These are phyloP conservation scores for Lateolabrax maculatus DNA, from an alignment of 2,797 vertebrate species.

Conservation along the genomic window DNA sequence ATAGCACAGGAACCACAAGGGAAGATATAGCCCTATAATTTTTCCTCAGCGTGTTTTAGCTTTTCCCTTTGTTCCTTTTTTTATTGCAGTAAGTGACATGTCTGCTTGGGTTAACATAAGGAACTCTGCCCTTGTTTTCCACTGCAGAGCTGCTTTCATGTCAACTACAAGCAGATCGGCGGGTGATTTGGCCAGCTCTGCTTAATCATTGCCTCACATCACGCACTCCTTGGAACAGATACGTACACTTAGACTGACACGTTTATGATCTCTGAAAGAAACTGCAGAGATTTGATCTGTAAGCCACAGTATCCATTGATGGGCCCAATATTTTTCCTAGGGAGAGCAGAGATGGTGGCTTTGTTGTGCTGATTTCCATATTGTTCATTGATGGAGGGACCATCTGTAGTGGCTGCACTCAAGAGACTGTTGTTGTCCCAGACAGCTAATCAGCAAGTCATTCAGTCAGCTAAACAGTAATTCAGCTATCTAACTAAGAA, in stretches of 20 bases:
- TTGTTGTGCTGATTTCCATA: slow-evolving; percentile 34
- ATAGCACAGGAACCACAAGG: slow-evolving; percentile 50
- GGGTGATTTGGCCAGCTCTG: slow-evolving; percentile 59
- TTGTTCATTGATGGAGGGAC: slow-evolving; percentile 37
- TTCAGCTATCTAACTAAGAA: slow-evolving; percentile 20
- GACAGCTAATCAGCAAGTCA: slow-evolving; percentile 52
- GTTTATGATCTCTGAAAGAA: slow-evolving; percentile 54
- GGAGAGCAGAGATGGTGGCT: slow-evolving; percentile 38
- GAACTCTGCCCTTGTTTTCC: slow-evolving; percentile 69
- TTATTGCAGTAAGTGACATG: slow-evolving; percentile 60
- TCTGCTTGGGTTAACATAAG: slow-evolving; percentile 64
- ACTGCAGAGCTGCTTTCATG: slow-evolving; percentile 58
- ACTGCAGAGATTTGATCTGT: slow-evolving; percentile 47
- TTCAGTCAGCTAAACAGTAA: slow-evolving; percentile 30
- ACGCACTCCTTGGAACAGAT: slow-evolving; percentile 57
- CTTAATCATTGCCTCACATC: slow-evolving; percentile 70
- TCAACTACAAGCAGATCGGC: slow-evolving; percentile 64
- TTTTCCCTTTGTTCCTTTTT: slow-evolving; percentile 50
- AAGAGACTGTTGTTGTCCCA: slow-evolving; percentile 32
- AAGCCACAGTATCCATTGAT: slow-evolving; percentile 19
- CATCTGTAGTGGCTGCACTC: slow-evolving; percentile 58
- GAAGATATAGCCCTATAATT: slow-evolving; percentile 55
- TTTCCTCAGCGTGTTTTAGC: slow-evolving; percentile 51
- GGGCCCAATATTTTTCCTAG: background rate
- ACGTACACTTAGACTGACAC: slow-evolving; percentile 46